phyloP scores from a whole-genome alignment of 2,888 invertebrate genomes.

The Mechanitis messenoides region DNA sequence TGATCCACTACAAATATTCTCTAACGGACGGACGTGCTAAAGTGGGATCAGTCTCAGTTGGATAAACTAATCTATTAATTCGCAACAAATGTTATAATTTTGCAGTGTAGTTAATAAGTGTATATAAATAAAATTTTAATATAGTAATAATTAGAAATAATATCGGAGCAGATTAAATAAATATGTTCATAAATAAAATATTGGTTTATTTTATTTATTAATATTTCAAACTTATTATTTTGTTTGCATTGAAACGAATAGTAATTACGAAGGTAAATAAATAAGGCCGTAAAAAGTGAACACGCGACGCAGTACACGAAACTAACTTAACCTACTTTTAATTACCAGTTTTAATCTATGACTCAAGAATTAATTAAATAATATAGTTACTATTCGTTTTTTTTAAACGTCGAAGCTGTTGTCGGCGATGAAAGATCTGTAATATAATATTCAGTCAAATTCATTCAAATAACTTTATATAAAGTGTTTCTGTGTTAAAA shows the following conservation, averaged over 20 bases:
- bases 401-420: not conserved
- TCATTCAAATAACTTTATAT: not conserved
- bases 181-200: not conserved
- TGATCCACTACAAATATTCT: conserved; percentile 16
- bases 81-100: conserved; percentile 10
- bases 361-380: not conserved
- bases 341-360: conserved; percentile 1
- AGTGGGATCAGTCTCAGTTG: conserved; percentile 38
- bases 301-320: conserved; percentile 18
- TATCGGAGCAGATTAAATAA: no score
- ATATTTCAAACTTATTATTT: not conserved
- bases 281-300: conserved; percentile 15
- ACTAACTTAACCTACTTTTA: not conserved
- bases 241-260: not conserved
- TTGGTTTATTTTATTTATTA: not conserved
- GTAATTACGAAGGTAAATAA: conserved; percentile 18
- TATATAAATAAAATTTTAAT: no score
- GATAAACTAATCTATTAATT: conserved; percentile 10
- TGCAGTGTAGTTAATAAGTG: no score
- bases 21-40: conserved; percentile 43
- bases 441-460: not conserved
- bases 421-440: not conserved
- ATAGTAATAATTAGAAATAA: no score
- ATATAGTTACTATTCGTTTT: not conserved
- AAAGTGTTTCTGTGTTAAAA: not conserved